Conservation (phyloP, 1,140 invertebrate species). For the Dreissena polymorpha region DNA sequence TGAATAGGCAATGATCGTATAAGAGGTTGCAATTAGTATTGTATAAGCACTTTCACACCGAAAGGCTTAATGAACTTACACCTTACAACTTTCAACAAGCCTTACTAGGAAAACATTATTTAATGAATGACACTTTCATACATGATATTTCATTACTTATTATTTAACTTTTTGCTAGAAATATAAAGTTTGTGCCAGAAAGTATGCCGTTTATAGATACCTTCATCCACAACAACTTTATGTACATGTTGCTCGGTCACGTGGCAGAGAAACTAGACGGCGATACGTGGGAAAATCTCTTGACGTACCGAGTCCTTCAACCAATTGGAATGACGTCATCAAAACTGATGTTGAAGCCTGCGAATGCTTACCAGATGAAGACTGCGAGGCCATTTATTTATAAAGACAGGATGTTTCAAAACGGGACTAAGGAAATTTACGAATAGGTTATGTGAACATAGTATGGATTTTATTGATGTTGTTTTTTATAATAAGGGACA, state of each 20-base stretch:
- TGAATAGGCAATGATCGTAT: too few species aligned
- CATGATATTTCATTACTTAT: too few species aligned
- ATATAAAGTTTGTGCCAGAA: constrained; percentile 57
- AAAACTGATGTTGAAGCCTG: constrained; percentile 46
- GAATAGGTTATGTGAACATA: background rate
- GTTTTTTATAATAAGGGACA: background rate
- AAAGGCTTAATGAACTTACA: too few species aligned
- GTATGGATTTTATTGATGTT: background rate
- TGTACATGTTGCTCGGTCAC: constrained; percentile 65
- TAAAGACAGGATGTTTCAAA: too few species aligned
- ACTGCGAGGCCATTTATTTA: constrained; percentile 8
- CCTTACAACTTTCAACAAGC: too few species aligned
- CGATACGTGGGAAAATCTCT: constrained; percentile 58
- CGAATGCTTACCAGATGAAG: background rate
- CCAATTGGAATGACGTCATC: constrained; percentile 63
- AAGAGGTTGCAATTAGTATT: too few species aligned
- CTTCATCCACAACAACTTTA: constrained; percentile 64
- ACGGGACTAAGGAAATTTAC: constrained; percentile 1
- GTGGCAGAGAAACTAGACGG: constrained; percentile 55
- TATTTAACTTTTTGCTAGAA: constrained; percentile 38
- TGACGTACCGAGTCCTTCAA: constrained; percentile 55
- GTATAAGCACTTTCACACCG: too few species aligned
- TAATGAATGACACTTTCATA: too few species aligned
- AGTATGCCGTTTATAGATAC: constrained; percentile 48
- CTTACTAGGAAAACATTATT: too few species aligned